Evolutionary conservation across 2,113 vertebrate species (phyloP).

Genomic region (Hippocampus zosterae): DNA sequence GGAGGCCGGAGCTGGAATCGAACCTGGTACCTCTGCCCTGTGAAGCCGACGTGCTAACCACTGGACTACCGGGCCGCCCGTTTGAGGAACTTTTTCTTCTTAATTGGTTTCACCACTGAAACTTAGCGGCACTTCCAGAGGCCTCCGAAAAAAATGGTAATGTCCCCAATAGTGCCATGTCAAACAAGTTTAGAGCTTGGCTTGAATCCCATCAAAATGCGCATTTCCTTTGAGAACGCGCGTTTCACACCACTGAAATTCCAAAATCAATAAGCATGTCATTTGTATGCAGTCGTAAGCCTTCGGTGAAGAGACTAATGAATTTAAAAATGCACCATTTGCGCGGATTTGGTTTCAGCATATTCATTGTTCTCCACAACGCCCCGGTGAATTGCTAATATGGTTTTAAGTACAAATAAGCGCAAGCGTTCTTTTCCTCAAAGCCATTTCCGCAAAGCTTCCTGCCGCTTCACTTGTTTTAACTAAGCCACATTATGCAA

Average conservation of each 20-base stretch:
- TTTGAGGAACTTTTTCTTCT: no score
- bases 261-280: background rate
- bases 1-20: no score
- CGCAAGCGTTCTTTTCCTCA: background rate
- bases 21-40: no score
- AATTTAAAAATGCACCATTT: background rate
- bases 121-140: background rate
- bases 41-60: no score
- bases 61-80: no score
- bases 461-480: slow-evolving; percentile 10
- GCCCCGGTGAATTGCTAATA: background rate
- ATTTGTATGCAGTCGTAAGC: slow-evolving; percentile 1
- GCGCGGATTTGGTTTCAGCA: background rate
- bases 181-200: background rate
- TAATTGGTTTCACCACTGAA: no score
- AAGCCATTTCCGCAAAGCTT: slow-evolving; percentile 10
- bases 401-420: slow-evolving; percentile 13
- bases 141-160: background rate
- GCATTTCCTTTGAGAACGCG: background rate
- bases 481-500: slow-evolving; percentile 26
- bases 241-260: background rate
- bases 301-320: background rate
- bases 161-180: background rate
- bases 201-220: background rate
- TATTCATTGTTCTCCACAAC: background rate